Evolutionary conservation across 2,888 invertebrate species (phyloP).

Genomic region (Zygogramma bicolorata): DNA sequence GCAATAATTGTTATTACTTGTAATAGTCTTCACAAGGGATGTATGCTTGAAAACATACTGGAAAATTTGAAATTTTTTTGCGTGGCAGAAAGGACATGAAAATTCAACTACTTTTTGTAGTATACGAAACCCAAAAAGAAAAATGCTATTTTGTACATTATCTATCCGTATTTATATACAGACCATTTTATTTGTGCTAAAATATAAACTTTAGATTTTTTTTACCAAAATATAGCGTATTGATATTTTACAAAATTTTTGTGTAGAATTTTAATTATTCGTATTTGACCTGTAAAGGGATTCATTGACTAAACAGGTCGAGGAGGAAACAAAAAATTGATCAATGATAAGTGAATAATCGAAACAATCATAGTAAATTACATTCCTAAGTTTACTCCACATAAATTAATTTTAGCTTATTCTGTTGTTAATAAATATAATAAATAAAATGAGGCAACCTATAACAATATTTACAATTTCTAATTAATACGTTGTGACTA

Average conservation of each 20-base stretch:
- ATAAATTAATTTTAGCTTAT: slow-evolving; percentile 27
- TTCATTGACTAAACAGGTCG: slow-evolving; percentile 51
- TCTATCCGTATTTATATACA: slow-evolving; percentile 55
- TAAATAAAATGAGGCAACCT: slow-evolving; percentile 43
- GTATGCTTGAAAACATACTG: slow-evolving; percentile 56
- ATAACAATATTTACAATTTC: slow-evolving; percentile 49
- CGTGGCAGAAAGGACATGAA: slow-evolving; percentile 39
- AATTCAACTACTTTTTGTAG: slow-evolving; percentile 30
- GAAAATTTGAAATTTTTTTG: slow-evolving; percentile 32
- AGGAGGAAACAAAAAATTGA: slow-evolving; percentile 49
- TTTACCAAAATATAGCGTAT: slow-evolving; percentile 64
- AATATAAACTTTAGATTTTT: slow-evolving; percentile 61
- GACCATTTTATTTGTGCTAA: slow-evolving; percentile 61
- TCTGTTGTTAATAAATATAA: slow-evolving; percentile 44
- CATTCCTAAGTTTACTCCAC: slow-evolving; percentile 38
- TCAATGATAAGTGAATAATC: slow-evolving; percentile 27
- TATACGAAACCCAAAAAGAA: slow-evolving; percentile 49
- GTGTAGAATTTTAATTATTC: slow-evolving; percentile 60
- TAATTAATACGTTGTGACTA: slow-evolving; percentile 47
- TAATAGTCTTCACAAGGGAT: slow-evolving; percentile 47
- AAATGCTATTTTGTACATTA: slow-evolving; percentile 60
- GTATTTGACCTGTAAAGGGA: slow-evolving; percentile 61
- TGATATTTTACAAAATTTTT: slow-evolving; percentile 59
- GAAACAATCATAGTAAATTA: slow-evolving; percentile 37
- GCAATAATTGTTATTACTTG: slow-evolving; percentile 46